These are phyloP conservation scores for Gallinago nigripennis DNA, from an alignment of 2,797 vertebrate species.

Conservation along the genomic window DNA sequence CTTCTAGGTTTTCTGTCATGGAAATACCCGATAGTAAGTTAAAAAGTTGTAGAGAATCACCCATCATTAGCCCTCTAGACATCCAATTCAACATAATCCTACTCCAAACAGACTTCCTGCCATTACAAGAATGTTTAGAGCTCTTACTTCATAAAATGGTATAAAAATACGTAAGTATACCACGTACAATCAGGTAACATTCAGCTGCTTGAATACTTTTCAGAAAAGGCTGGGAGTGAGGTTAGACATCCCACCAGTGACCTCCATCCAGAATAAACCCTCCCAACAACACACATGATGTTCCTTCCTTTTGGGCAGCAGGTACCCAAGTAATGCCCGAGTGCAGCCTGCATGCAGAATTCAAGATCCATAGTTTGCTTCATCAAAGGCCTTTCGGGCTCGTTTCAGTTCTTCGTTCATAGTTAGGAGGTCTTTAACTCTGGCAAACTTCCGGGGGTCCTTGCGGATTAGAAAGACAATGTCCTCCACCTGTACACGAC, in stretches of 20 bases:
- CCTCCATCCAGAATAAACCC: neutral
- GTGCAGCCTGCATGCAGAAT: neutral
- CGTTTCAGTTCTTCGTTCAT: conserved; percentile 99
- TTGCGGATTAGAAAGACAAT: conserved; percentile 97
- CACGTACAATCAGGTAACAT: neutral
- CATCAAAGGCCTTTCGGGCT: conserved; percentile 95
- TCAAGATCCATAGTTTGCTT: conserved; percentile 96
- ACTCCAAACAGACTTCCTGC: neutral
- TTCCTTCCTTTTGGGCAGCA: neutral
- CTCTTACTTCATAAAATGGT: neutral
- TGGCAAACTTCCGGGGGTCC: conserved; percentile 94
- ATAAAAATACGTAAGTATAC: neutral
- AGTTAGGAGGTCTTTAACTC: conserved; percentile 96
- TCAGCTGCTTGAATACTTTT: neutral
- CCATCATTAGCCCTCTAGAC: neutral
- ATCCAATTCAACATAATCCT: neutral
- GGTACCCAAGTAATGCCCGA: neutral
- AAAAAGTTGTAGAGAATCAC: neutral
- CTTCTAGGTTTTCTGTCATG: neutral
- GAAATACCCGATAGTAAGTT: neutral
- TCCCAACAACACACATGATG: fast-evolving
- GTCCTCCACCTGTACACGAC: conserved; percentile 97
- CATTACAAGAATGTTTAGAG: neutral
- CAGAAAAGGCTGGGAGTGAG: neutral
- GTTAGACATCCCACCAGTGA: neutral